A percentile compares a stretch with the other conserved stretches of the same genome.
phyloP scores from a whole-genome alignment of 2,888 invertebrate genomes.

The Melanotus villosus region DNA sequence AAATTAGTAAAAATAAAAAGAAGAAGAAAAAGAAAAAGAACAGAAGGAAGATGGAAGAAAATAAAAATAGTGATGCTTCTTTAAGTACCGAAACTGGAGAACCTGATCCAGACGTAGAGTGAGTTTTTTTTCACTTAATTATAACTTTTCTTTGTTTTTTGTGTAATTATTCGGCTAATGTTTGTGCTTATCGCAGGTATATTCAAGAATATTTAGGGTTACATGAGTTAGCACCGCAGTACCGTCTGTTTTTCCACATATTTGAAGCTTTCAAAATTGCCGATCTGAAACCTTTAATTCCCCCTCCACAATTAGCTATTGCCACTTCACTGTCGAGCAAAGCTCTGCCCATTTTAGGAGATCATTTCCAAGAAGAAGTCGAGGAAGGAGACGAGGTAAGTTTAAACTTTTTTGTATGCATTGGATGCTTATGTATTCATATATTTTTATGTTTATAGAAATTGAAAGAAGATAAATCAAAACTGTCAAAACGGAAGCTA shows the following conservation, averaged over 20 bases:
- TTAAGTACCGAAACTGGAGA: conserved; percentile 49
- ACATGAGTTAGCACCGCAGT: conserved; percentile 92
- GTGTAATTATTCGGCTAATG: too few relatives aligned
- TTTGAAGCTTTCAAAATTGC: conserved; percentile 93
- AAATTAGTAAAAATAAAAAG: conserved; percentile 65
- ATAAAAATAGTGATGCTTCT: conserved; percentile 40
- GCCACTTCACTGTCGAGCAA: conserved; percentile 71
- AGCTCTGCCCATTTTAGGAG: conserved; percentile 68
- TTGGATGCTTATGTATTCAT: too few relatives aligned
- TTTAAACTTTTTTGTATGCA: too few relatives aligned
- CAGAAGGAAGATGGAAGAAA: conserved; percentile 54
- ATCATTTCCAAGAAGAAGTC: conserved; percentile 77
- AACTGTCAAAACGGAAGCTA: conserved; percentile 94
- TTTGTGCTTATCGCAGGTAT: too few relatives aligned
- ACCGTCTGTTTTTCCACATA: conserved; percentile 92
- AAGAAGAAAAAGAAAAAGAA: conserved; percentile 69
- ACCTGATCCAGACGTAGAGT: conserved; percentile 65
- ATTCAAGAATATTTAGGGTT: conserved; percentile 89
- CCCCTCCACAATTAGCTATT: conserved; percentile 67
- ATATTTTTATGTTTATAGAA: conserved; percentile 61
- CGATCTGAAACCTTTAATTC: conserved; percentile 78
- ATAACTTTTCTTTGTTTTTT: too few relatives aligned
- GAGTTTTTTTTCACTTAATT: too few relatives aligned
- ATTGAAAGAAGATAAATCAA: conserved; percentile 87
- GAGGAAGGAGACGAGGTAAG: conserved; percentile 75